phyloP scores from a whole-genome alignment of 2,797 vertebrate genomes.

The Allobates femoralis region DNA sequence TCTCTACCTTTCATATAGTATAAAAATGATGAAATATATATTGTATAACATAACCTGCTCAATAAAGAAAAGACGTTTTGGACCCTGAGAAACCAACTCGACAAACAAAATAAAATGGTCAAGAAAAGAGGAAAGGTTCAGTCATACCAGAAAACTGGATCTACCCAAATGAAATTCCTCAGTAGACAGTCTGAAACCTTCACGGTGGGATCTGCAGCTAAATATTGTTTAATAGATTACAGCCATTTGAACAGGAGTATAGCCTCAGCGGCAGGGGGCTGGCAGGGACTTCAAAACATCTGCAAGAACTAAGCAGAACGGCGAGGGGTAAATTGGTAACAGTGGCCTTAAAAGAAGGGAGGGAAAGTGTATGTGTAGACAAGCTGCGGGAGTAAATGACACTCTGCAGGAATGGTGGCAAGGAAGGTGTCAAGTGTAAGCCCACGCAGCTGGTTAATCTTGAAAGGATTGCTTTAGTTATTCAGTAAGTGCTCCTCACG shows the following conservation, averaged over 20 bases:
- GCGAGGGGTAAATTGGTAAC: constrained; percentile 75
- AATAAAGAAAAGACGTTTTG: background rate
- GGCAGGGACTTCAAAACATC: constrained; percentile 73
- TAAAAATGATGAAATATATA: background rate
- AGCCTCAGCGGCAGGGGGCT: constrained; percentile 74
- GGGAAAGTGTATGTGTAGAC: constrained; percentile 76
- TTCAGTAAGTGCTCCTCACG: constrained; percentile 55
- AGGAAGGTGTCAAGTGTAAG: constrained; percentile 69
- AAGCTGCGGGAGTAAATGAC: constrained; percentile 66
- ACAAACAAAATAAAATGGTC: background rate
- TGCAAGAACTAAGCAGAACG: constrained; percentile 70
- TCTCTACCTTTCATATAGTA: no score
- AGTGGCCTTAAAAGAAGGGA: constrained; percentile 70
- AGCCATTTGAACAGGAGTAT: constrained; percentile 77
- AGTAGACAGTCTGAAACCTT: constrained; percentile 36
- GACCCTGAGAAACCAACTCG: background rate
- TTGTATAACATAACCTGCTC: no score
- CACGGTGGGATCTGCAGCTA: constrained; percentile 68
- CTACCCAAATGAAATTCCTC: constrained; percentile 41
- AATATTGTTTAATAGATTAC: constrained; percentile 81
- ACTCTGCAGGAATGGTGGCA: constrained; percentile 54
- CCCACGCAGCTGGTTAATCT: constrained; percentile 66
- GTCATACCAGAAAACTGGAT: background rate
- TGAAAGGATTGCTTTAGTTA: constrained; percentile 63
- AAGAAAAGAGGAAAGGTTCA: background rate